Conservation (phyloP, 1,140 invertebrate genomes). For the Lepidurus apus region DNA sequence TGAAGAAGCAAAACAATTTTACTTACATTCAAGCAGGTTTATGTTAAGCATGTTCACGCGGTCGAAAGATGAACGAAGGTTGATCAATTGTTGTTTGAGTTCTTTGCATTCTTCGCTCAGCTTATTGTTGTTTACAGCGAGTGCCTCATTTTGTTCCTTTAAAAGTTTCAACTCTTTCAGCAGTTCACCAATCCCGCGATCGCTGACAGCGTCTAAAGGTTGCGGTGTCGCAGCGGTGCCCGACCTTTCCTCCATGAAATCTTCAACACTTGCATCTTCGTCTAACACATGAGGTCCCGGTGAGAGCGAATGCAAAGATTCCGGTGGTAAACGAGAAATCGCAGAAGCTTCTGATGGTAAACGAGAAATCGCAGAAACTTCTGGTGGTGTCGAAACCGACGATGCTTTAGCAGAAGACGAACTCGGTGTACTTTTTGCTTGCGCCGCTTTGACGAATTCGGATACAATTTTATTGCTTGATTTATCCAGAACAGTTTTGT, state of each 20-base stretch:
- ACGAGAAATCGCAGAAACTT: background rate
- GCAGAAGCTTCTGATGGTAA: too few species aligned
- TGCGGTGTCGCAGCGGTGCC: background rate
- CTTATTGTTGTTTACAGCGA: conserved; percentile 1
- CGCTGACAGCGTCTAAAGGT: background rate
- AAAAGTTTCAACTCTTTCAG: background rate
- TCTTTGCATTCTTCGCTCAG: background rate
- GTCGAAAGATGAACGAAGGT: background rate
- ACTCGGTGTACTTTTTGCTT: background rate
- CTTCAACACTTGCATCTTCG: background rate
- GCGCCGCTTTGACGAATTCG: background rate
- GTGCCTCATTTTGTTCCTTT: background rate
- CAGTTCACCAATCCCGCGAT: background rate
- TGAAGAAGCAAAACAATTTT: background rate
- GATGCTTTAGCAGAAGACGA: background rate
- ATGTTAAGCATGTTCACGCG: conserved; percentile 5
- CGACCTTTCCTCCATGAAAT: background rate
- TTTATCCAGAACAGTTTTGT: background rate
- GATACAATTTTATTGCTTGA: background rate
- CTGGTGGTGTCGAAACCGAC: background rate
- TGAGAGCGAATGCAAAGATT: background rate
- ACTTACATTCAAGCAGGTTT: background rate
- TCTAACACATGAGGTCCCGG: background rate
- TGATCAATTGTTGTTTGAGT: background rate
- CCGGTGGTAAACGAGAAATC: background rate